A percentile compares a stretch with the other conserved stretches of the same genome.
These are phyloP conservation scores for Malurus leucopterus DNA, from an alignment of 2,797 vertebrate species.

Conservation along the genomic window DNA sequence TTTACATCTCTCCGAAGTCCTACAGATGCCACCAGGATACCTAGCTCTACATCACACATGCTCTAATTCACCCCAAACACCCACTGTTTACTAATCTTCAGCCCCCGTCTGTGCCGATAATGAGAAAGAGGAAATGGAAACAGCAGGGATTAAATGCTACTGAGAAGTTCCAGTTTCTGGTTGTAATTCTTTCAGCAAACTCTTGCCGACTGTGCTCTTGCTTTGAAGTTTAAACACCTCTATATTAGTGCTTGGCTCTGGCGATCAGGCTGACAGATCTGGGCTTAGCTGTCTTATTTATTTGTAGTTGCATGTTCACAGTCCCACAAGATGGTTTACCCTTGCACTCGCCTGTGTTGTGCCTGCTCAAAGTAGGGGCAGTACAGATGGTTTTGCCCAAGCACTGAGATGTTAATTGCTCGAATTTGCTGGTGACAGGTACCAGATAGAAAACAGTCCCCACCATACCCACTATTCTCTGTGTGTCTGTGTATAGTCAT, in stretches of 20 bases:
- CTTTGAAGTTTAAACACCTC: constrained; percentile 42
- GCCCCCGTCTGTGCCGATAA: constrained; percentile 40
- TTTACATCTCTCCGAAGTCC: constrained; percentile 7
- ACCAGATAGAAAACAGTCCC: neutral
- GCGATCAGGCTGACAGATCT: constrained; percentile 8
- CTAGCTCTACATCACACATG: constrained; percentile 36
- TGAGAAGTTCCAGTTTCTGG: constrained; percentile 56
- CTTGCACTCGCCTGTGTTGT: neutral
- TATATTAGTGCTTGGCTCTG: neutral
- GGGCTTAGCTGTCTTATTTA: neutral
- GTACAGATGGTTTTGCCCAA: neutral
- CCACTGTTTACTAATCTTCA: constrained; percentile 49
- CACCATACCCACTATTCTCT: neutral
- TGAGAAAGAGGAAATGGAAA: constrained; percentile 63
- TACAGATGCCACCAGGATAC: constrained; percentile 15
- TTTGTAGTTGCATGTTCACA: neutral
- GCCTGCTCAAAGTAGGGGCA: neutral
- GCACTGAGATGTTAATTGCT: neutral
- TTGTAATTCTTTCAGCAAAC: constrained; percentile 56
- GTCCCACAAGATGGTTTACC: neutral
- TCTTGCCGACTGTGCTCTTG: neutral
- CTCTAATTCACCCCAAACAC: constrained; percentile 56
- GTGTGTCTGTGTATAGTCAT: neutral
- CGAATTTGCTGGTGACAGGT: neutral
- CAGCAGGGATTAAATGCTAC: constrained; percentile 36